Conservation (phyloP, 2,888 invertebrate genomes). For the Lasioglossum villosulum region DNA sequence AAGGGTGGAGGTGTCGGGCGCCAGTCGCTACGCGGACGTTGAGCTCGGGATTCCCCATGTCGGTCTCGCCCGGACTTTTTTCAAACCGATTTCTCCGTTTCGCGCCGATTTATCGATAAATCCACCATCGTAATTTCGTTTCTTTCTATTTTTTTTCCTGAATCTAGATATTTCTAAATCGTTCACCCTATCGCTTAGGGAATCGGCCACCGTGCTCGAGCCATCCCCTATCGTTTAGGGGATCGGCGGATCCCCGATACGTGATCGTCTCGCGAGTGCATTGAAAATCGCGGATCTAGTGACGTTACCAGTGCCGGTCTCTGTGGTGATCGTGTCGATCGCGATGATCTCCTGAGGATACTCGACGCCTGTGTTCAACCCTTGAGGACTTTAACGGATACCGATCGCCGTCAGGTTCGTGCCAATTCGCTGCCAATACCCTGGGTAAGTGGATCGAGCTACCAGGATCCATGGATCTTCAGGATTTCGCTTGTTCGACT, state of each 20-base stretch:
- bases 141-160: not conserved
- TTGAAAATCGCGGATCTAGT: slow-evolving; percentile 29
- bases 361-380: not conserved
- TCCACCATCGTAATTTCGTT: not conserved
- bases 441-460: slow-evolving; percentile 39
- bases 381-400: slow-evolving; percentile 29
- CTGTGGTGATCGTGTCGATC: slow-evolving; percentile 13
- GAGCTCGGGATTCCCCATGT: slow-evolving; percentile 70
- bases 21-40: slow-evolving; percentile 80
- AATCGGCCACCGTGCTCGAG: not conserved
- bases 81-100: not conserved
- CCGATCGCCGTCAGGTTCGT: slow-evolving; percentile 6
- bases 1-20: slow-evolving; percentile 81
- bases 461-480: not conserved
- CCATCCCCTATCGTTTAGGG: not conserved
- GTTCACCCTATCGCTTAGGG: not conserved
- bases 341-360: slow-evolving; percentile 9
- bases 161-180: not conserved
- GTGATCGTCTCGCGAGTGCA: slow-evolving; percentile 27
- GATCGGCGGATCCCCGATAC: not conserved
- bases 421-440: slow-evolving; percentile 7
- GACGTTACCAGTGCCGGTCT: slow-evolving; percentile 35
- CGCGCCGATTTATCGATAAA: not conserved
- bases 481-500: not conserved
- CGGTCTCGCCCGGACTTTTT: slow-evolving; percentile 51